Conservation (phyloP, 2,113 vertebrate species). For the Chunga burmeisteri region DNA sequence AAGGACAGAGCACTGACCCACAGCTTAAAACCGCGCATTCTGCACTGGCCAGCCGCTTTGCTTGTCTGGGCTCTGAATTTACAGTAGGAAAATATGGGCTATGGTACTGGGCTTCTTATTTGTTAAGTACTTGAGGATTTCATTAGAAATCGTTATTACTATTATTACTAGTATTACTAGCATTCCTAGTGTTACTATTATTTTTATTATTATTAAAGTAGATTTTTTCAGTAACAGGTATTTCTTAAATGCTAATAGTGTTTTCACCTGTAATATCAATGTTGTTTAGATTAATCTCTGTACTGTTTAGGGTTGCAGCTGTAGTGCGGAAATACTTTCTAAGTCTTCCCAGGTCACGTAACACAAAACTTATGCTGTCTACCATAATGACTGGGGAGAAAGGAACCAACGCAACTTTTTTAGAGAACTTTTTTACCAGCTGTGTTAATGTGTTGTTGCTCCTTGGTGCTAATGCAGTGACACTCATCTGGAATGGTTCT, state of each 20-base stretch:
- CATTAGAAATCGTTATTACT: neutral
- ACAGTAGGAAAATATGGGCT: neutral
- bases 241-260: neutral
- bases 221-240: neutral
- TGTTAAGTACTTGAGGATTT: neutral
- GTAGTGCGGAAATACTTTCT: neutral
- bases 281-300: neutral
- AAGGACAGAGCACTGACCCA: neutral
- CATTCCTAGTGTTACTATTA: neutral
- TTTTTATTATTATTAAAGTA: neutral
- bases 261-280: neutral
- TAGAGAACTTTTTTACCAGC: neutral
- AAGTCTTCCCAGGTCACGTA: neutral
- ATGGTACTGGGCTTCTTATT: neutral
- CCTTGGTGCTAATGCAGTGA: neutral
- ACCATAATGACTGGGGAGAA: neutral
- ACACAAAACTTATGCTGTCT: neutral
- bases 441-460: neutral
- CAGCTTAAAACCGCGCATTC: neutral
- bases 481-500: neutral
- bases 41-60: neutral
- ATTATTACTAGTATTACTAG: neutral
- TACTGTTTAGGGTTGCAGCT: neutral
- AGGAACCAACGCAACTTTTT: neutral
- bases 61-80: neutral